Evolutionary conservation across 1,140 invertebrate species (phyloP), one percentile per base, ranked within the genome.

Genomic region (Chironomus striatipennis): DNA sequence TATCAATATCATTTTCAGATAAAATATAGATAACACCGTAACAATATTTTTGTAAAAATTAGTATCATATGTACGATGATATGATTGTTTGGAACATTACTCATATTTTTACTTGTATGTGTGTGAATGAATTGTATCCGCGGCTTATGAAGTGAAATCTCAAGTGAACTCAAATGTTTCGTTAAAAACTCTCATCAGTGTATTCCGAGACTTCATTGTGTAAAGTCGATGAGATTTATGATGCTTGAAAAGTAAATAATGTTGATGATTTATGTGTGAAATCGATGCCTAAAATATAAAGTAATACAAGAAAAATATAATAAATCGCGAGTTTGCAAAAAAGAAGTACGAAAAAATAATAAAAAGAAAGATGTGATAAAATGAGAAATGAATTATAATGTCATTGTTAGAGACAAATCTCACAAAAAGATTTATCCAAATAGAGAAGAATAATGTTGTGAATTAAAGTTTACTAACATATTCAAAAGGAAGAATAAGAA

Each of bases 191-290:
- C 47, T 57, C 47, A n/a, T 15, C 47, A 57, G 47, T 57, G 47
- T 57, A 57, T 57, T 57, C 12, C 15, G 8, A 57, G 47, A 57
- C 47, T 57, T 57, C 47, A 57, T 57, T 57, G 47, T 57, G 47
- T n/a, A 57, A n/a, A 57, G 47, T n/a, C 47, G 47, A 57, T n/a
- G 47, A n/a, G 47, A 57, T 57, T 57, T 57, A 57, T n/a, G 8
- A 57, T 57, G 47, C n/a, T n/a, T 57, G 47, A 57, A 57, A 34
- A 57, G 47, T n/a, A 57, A 57, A 57, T 57, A 57, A 57, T 57
- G 12, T 57, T 57, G 47, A n/a, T 57, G 47, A 57, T 57, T 57
- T n/a, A 57, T 57, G 47, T 57, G 47, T 57, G 47, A 57, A 57
- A 57, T 57, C 47, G 47, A 57, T 57, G 47, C 47, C n/a, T n/a